Evolutionary conservation across 2,888 invertebrate species (phyloP).

Genomic region (Metopia argyrocephala): DNA sequence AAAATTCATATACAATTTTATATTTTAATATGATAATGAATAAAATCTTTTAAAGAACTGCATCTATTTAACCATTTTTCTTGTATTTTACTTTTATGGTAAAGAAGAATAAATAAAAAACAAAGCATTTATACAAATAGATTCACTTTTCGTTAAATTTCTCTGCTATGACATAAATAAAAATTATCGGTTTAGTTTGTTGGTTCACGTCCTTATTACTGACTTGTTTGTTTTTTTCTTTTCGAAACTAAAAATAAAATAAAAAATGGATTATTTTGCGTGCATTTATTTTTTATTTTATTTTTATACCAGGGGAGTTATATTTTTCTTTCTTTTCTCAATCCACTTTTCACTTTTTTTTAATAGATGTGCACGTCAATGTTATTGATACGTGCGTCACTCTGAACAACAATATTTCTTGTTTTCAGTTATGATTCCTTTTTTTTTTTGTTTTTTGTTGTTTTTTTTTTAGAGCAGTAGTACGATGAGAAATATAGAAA

Average conservation of each 20-base stretch:
- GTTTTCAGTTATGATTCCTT: too few species aligned
- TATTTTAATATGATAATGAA: neutral
- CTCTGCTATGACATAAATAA: neutral
- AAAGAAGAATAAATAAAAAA: neutral
- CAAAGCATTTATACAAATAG: neutral
- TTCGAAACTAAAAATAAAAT: neutral
- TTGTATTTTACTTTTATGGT: too few species aligned
- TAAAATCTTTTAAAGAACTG: too few species aligned
- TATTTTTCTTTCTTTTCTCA: neutral
- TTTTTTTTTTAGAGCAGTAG: too few species aligned
- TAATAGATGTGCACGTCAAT: slow-evolving; percentile 59
- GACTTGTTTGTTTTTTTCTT: neutral
- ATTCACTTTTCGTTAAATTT: neutral
- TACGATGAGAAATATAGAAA: neutral
- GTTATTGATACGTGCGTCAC: slow-evolving; percentile 34
- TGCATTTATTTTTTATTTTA: slow-evolving; percentile 5
- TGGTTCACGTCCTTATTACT: neutral
- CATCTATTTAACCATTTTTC: too few species aligned
- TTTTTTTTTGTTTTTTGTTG: neutral
- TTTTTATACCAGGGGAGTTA: neutral
- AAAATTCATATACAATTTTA: too few species aligned
- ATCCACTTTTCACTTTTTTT: neutral
- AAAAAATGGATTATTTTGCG: slow-evolving; percentile 23
- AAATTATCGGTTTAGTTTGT: neutral
- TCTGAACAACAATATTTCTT: too few species aligned